phyloP scores from a whole-genome alignment of 2,888 invertebrate genomes.

The Zeuzera pyrina region DNA sequence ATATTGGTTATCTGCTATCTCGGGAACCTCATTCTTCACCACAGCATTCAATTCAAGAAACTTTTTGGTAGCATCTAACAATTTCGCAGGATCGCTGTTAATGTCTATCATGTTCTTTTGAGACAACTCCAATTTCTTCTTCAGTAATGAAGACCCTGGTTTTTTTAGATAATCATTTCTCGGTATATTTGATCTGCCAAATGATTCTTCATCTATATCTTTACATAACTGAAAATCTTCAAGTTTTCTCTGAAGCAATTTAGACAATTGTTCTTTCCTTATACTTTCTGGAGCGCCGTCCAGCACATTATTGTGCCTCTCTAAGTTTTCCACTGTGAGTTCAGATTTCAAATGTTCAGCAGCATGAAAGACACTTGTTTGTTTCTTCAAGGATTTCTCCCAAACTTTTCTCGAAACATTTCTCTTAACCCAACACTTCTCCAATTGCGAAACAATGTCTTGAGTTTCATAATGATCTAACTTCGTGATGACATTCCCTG shows the following conservation, averaged over 20 bases:
- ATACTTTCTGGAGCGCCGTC: constrained; percentile 3
- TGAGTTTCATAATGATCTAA: constrained; percentile 19
- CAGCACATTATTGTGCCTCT: constrained; percentile 17
- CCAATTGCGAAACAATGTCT: constrained; percentile 27
- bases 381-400: constrained; percentile 24
- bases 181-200: constrained; percentile 26
- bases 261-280: constrained; percentile 7
- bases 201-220: constrained; percentile 32
- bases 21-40: constrained; percentile 1
- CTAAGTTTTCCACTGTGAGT: constrained; percentile 23
- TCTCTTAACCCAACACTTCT: constrained; percentile 20
- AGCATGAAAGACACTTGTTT: constrained; percentile 25
- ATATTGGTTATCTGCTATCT: too few relatives aligned
- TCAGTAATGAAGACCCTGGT: constrained; percentile 4
- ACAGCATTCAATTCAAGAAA: constrained; percentile 18
- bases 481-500: constrained; percentile 31
- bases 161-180: too few relatives aligned
- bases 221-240: constrained; percentile 37
- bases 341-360: constrained; percentile 22
- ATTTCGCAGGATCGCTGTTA: constrained; percentile 6
- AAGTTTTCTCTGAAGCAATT: constrained; percentile 26
- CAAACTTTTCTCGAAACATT: constrained; percentile 13
- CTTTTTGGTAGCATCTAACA: constrained; percentile 17
- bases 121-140: constrained; percentile 9
- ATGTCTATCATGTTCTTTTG: constrained; percentile 9